Percentiles rank a stretch among this genome's conserved stretches.
phyloP scores from a whole-genome alignment of 2,888 invertebrate genomes.

The Dinocampus coccinellae region DNA sequence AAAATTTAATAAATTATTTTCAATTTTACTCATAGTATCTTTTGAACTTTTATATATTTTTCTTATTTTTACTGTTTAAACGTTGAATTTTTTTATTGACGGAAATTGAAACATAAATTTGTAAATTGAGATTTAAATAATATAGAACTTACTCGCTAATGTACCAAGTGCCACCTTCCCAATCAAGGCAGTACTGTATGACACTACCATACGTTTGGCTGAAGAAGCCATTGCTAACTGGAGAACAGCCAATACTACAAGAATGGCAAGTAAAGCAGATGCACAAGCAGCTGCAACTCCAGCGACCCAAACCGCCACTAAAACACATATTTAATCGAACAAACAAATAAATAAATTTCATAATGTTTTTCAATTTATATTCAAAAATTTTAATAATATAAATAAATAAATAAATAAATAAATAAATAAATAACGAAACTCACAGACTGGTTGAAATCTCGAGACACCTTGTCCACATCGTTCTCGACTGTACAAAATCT shows the following conservation, averaged over 20 bases:
- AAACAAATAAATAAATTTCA: neutral
- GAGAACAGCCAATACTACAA: conserved; percentile 84
- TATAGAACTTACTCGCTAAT: conserved; percentile 79
- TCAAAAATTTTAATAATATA: no score
- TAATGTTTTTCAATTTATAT: neutral
- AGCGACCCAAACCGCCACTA: conserved; percentile 86
- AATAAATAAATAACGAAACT: conserved; percentile 67
- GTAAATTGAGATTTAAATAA: no score
- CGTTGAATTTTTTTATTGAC: neutral
- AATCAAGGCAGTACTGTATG: conserved; percentile 83
- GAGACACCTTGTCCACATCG: conserved; percentile 84
- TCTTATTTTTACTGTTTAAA: no score
- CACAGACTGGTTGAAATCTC: conserved; percentile 83
- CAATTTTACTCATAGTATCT: no score
- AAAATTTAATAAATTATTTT: no score
- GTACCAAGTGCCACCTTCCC: conserved; percentile 84
- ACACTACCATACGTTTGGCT: conserved; percentile 83
- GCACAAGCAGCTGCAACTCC: conserved; percentile 85
- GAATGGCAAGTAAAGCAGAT: conserved; percentile 80
- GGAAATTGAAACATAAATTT: no score
- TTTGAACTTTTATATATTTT: no score
- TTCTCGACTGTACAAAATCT: conserved; percentile 85
- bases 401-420: no score
- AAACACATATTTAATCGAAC: conserved; percentile 49
- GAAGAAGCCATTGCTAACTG: conserved; percentile 91